These are phyloP conservation scores for Electrophaes corylata DNA, from an alignment of 2,888 invertebrate species.

Conservation along the genomic window DNA sequence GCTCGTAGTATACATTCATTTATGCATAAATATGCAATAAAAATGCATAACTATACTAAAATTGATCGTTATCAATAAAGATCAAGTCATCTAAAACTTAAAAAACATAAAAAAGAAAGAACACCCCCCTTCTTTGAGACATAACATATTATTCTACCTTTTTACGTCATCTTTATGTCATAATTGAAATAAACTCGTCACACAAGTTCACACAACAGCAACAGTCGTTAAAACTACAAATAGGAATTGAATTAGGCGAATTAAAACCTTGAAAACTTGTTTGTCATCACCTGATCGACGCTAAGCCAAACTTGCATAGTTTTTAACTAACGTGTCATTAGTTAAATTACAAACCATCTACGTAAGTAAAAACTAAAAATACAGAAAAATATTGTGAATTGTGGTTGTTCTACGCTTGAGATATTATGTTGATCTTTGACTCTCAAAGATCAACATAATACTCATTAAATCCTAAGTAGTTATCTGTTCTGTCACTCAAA, in stretches of 20 bases:
- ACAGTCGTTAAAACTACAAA: conserved; percentile 43
- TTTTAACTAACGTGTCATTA: conserved; percentile 34
- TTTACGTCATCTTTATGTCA: conserved; percentile 14
- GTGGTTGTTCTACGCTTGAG: background rate
- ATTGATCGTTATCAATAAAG: too few relatives aligned
- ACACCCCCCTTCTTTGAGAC: too few relatives aligned
- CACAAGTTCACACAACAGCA: conserved; percentile 38
- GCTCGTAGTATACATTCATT: too few relatives aligned
- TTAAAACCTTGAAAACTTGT: conserved; percentile 52
- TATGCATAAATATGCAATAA: too few relatives aligned
- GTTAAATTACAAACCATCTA: conserved; percentile 30
- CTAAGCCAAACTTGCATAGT: conserved; percentile 25
- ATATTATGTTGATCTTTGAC: too few relatives aligned
- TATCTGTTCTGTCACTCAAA: background rate
- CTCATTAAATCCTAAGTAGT: conserved; percentile 2
- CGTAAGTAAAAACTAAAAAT: conserved; percentile 19
- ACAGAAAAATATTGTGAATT: conserved; percentile 16
- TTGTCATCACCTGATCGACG: conserved; percentile 39
- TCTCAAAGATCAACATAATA: background rate
- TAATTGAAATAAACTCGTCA: conserved; percentile 41
- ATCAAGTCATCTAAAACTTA: too few relatives aligned
- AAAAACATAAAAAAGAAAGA: background rate
- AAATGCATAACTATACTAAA: too few relatives aligned
- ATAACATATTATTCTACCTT: too few relatives aligned
- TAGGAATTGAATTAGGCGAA: conserved; percentile 36